Evolutionary conservation across 2,888 invertebrate species (phyloP).

Genomic region (Uloborus plumipes): DNA sequence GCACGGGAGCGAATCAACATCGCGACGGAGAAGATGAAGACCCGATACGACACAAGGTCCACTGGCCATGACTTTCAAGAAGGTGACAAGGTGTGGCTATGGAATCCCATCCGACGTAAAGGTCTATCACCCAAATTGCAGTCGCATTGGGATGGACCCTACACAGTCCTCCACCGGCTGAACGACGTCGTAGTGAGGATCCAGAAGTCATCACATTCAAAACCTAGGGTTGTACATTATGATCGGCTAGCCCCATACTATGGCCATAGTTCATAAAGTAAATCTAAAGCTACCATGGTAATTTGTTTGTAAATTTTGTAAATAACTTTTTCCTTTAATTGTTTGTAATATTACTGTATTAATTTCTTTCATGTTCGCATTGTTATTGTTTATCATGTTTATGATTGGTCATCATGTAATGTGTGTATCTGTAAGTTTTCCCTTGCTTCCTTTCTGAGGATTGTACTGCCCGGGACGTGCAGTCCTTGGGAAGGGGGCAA

Average conservation of each 20-base stretch:
- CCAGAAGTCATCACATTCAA: not conserved
- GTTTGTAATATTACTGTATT: too few relatives aligned
- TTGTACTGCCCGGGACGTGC: too few relatives aligned
- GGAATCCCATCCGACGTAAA: not conserved
- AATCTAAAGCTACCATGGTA: not conserved
- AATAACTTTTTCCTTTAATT: too few relatives aligned
- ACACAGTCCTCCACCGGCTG: not conserved
- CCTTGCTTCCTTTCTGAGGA: too few relatives aligned
- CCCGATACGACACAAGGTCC: conserved; percentile 1
- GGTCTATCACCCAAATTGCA: conserved; percentile 5
- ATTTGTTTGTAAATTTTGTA: too few relatives aligned
- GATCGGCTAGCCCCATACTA: conserved; percentile 6
- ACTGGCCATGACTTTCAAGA: not conserved
- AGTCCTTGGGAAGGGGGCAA: too few relatives aligned
- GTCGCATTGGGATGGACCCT: conserved; percentile 4
- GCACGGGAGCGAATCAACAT: conserved; percentile 5
- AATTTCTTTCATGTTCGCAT: too few relatives aligned
- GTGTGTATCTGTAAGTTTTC: too few relatives aligned
- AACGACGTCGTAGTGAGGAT: conserved; percentile 12
- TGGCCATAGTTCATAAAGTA: not conserved
- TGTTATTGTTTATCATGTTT: too few relatives aligned
- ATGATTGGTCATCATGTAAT: too few relatives aligned
- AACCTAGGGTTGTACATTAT: conserved; percentile 5
- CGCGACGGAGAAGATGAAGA: conserved; percentile 4
- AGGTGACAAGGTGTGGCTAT: conserved; percentile 17